A percentile compares a stretch with the other conserved stretches of the same genome.
Evolutionary conservation across 2,113 vertebrate species (phyloP).

Genomic region (Tragelaphus scriptus): DNA sequence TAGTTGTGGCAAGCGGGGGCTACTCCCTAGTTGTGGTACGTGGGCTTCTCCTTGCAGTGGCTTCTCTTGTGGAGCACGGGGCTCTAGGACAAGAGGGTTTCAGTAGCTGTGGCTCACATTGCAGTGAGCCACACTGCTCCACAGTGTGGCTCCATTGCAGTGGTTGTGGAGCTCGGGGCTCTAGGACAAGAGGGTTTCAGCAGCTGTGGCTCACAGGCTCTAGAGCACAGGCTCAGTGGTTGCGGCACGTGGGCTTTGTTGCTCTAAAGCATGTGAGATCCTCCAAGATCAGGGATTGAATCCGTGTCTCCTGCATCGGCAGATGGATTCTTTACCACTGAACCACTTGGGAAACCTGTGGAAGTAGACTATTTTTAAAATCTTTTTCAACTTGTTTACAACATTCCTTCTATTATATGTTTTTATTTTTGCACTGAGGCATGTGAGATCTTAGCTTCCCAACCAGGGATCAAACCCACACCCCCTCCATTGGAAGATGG

Average conservation of each 20-base stretch:
- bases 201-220: neutral
- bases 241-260: neutral
- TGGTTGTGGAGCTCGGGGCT: neutral
- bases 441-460: neutral
- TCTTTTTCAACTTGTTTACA: neutral
- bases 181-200: neutral
- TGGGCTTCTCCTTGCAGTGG: neutral
- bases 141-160: neutral
- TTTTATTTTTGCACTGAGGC: neutral
- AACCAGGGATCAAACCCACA: neutral
- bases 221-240: neutral
- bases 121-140: no score
- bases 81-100: neutral
- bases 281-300: neutral
- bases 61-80: neutral
- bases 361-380: neutral
- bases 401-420: neutral
- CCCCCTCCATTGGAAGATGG: neutral
- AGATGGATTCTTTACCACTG: neutral
- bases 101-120: neutral
- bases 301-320: neutral
- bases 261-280: neutral
- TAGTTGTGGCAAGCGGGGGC: rapidly evolving
- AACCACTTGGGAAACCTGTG: neutral
- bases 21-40: neutral